These are phyloP conservation scores for Nansenia antarctica DNA, from an alignment of 2,113 vertebrate species.

Conservation along the genomic window DNA sequence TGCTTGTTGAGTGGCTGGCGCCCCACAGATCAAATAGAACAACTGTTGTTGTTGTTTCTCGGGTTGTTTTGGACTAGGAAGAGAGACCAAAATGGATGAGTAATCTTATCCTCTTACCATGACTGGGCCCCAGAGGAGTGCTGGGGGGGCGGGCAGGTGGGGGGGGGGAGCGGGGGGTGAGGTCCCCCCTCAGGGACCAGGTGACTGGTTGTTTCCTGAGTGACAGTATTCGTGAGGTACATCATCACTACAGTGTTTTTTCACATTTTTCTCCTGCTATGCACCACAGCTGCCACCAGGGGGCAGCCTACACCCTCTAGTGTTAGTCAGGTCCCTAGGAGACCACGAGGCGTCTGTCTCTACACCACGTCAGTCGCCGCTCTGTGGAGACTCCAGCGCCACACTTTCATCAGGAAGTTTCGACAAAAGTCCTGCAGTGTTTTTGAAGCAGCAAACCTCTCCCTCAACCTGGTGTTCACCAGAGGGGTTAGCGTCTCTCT, in stretches of 20 bases:
- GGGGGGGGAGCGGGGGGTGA: too few relatives aligned
- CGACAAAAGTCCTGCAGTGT: not conserved
- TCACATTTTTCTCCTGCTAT: constrained; percentile 62
- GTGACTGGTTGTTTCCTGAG: not conserved
- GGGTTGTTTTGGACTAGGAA: not conserved
- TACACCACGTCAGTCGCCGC: constrained; percentile 51
- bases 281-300: constrained; percentile 67
- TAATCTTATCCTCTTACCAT: too few relatives aligned
- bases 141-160: too few relatives aligned
- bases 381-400: constrained; percentile 71
- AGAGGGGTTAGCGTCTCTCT: too few relatives aligned
- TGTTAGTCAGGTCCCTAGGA: constrained; percentile 50
- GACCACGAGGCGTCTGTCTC: not conserved
- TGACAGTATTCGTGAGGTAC: not conserved
- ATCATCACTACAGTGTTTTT: not conserved
- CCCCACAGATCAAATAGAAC: not conserved
- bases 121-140: too few relatives aligned
- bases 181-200: too few relatives aligned
- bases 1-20: not conserved
- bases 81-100: not conserved
- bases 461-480: too few relatives aligned
- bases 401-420: not conserved
- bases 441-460: not conserved
- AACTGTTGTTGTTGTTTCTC: too few relatives aligned
- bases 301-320: constrained; percentile 54